These are phyloP conservation scores for Drosophila pseudoobscura DNA, from an alignment of 1,140 invertebrate genomes.

Conservation along the genomic window DNA sequence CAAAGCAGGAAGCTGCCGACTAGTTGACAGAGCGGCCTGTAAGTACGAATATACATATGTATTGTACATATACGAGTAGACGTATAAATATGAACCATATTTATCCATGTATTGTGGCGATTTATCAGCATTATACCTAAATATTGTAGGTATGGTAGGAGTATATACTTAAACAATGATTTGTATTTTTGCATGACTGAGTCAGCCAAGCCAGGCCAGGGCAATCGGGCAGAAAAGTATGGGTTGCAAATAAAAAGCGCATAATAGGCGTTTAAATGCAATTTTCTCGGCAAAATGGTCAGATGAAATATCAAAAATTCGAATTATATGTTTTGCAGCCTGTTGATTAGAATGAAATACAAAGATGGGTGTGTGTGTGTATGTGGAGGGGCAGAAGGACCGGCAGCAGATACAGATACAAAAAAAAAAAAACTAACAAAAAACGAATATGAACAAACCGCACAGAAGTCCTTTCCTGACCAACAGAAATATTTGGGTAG, in stretches of 20 bases:
- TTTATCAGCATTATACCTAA: neutral
- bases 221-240: conserved; percentile 72
- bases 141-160: neutral
- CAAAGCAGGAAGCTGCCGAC: conserved; percentile 51
- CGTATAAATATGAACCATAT: neutral
- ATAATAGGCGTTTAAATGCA: conserved; percentile 83
- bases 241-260: conserved; percentile 82
- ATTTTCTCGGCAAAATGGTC: conserved; percentile 78
- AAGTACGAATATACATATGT: too few relatives aligned
- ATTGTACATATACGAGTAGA: too few relatives aligned
- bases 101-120: conserved; percentile 4
- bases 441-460: conserved; percentile 25
- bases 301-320: conserved; percentile 71
- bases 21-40: conserved; percentile 23
- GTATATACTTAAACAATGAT: conserved; percentile 25
- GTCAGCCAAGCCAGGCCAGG: conserved; percentile 3
- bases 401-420: conserved; percentile 2
- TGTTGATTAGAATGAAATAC: conserved; percentile 79
- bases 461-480: conserved; percentile 69
- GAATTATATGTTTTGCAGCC: conserved; percentile 79
- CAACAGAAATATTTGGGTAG: conserved; percentile 78
- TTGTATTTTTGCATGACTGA: conserved; percentile 66
- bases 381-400: conserved; percentile 4
- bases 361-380: conserved; percentile 31
- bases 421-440: conserved; percentile 21